Evolutionary conservation across 1,140 invertebrate genomes (phyloP), one percentile per base, ranked within the genome.

Genomic region (Drosophila paulistorum): DNA sequence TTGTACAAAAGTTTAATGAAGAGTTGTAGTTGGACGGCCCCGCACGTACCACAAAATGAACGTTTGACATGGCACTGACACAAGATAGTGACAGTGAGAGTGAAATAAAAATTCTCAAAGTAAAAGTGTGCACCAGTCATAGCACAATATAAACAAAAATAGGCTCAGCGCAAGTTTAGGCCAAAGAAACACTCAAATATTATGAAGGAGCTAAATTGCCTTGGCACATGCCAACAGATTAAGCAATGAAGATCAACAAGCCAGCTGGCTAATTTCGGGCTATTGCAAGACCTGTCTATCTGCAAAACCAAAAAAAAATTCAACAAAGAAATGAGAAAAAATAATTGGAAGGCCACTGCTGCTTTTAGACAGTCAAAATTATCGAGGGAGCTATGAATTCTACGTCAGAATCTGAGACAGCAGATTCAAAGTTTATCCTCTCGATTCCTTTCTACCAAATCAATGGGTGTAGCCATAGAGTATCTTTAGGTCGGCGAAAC

Each of bases 41-140:
- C 65, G 51, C 74, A 77, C 74, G 74, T 77, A 77, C 54, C 35
- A 26, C 35, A 10, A 59, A 66, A 70, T 76, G 58, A 60, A 69
- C 73, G 60, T 69, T 85, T 77, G 71, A 85, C 81, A 85, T 85
- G 81, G 87, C 82, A 82, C 45, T 85, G 71, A 82, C 79, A 82
- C 42, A 48, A 20, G 71, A 55, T 48, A 45, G 48, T 59, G 42
- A 72, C 66, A 77, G 74, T 77, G 74, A 76, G 74, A 76, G 74
- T 76, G 60, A 48, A 13, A 5, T 7, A 54, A 33, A 82, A 84
- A 85, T 85, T 82, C 83, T 73, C 87, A 54, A 23, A 87, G 83
- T 87, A 87, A 85, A 82, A 87, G 82, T 87, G 77, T 70, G 41
- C 58, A 48, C 66, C 45, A 62, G 45, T 3, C 11, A 20, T 3